Percentiles rank a stretch among this genome's conserved stretches.
Conservation (phyloP, 2,113 vertebrate genomes). For the Planiliza haematocheilus region DNA sequence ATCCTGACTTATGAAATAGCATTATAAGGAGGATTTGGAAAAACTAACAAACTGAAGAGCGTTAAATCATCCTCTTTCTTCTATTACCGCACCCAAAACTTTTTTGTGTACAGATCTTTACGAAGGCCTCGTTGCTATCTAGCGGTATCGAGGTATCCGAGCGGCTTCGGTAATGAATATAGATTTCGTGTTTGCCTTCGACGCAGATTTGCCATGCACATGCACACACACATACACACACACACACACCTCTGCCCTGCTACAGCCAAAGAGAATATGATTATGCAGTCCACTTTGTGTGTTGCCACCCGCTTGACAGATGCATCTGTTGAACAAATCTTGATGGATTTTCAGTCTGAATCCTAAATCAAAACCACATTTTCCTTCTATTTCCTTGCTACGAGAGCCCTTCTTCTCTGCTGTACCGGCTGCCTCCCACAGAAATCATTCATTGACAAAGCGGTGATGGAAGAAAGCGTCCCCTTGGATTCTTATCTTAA, state of each 20-base stretch:
- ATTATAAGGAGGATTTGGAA: too few relatives aligned
- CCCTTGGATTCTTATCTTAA: constrained; percentile 51
- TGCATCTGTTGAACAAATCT: constrained; percentile 81
- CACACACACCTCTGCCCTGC: constrained; percentile 52
- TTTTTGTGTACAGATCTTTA: constrained; percentile 17
- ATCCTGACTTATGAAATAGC: too few relatives aligned
- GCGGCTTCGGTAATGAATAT: constrained; percentile 75
- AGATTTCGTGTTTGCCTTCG: constrained; percentile 68
- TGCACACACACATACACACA: constrained; percentile 15
- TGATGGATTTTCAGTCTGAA: constrained; percentile 82
- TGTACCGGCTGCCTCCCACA: constrained; percentile 43
- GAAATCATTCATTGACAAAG: constrained; percentile 69
- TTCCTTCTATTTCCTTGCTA: constrained; percentile 38
- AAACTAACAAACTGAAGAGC: too few relatives aligned
- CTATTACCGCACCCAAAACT: neutral
- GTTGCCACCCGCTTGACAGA: constrained; percentile 75
- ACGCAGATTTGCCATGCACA: constrained; percentile 34
- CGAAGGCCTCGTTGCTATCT: constrained; percentile 42
- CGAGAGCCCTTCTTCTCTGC: constrained; percentile 51
- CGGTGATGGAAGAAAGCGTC: constrained; percentile 62
- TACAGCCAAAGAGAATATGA: constrained; percentile 71
- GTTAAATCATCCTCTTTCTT: neutral
- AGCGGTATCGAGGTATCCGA: constrained; percentile 47
- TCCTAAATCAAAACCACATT: constrained; percentile 75
- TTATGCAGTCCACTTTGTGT: constrained; percentile 76